phyloP scores from a whole-genome alignment of 2,797 vertebrate species.

The Sphenodon punctatus region DNA sequence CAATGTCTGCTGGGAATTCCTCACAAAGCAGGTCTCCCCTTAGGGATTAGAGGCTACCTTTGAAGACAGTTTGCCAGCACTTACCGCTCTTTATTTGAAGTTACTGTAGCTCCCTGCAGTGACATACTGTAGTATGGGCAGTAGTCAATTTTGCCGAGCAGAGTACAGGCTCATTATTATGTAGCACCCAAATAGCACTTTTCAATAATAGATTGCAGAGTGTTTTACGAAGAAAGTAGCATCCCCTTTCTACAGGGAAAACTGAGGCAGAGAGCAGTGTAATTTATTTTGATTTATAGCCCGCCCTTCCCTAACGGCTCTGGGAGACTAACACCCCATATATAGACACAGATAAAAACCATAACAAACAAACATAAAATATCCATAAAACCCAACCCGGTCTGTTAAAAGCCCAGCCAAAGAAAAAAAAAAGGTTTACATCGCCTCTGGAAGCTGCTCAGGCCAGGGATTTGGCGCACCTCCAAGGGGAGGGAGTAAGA shows the following conservation, averaged over 20 bases:
- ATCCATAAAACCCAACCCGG: too few species aligned
- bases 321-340: neutral
- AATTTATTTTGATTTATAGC: too few species aligned
- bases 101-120: slow-evolving; percentile 43
- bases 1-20: slow-evolving; percentile 32
- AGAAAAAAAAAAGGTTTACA: too few species aligned
- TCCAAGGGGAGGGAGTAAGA: too few species aligned
- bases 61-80: slow-evolving; percentile 35
- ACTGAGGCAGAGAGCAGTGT: neutral
- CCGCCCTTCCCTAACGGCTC: too few species aligned
- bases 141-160: neutral
- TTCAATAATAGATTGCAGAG: neutral
- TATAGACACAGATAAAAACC: too few species aligned
- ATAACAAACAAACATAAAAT: too few species aligned
- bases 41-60: slow-evolving; percentile 37
- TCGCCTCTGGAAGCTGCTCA: too few species aligned
- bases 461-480: too few species aligned
- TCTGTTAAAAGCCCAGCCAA: too few species aligned
- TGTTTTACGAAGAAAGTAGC: neutral
- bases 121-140: accelerated
- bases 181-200: neutral
- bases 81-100: slow-evolving; percentile 56
- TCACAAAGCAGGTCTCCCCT: slow-evolving; percentile 44
- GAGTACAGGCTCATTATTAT: neutral
- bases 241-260: neutral